Evolutionary conservation across 2,888 invertebrate species (phyloP), one percentile per base, ranked within the genome.

Genomic region (Agonopterix alstromeriana): DNA sequence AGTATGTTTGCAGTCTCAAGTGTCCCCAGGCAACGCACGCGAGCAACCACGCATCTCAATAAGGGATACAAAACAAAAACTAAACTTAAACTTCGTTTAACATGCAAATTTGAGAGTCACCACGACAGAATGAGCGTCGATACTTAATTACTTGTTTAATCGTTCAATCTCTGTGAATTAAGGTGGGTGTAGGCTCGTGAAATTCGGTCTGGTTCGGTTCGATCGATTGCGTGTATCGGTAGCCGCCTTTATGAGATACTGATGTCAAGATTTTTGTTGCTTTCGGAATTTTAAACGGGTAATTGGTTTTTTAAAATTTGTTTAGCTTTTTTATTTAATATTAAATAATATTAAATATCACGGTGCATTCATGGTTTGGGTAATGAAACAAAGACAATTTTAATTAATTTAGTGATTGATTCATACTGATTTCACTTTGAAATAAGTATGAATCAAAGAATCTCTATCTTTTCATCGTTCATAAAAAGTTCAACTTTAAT

Each of bases 121-220:
- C 77, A 71, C 75, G 84, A 88, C 86, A 82, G 83, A 83, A 86
- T 84, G 82, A 82, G 78, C 82, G 84, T 82, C 80, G 79, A 87
- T 88, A 86, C 86, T 88, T 88, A 88, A 88, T 88, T 88, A 88
- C 86, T 82, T 72, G 64, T 76, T 83, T 87, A 87, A 88, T 88
- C 87, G 81, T 78, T 84, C 82, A 84, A 88, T 87, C 86, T 83
- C 65, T 55, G 61, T 56, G 67, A 63, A 63, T 70, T 67, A 69
- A 74, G 65, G 82, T 74, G 77, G 73, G 80, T 76, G 76, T 75
- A 70, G 61, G 42, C 53, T 60, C 48, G 58, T 49, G 60, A 55
- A 45, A 46, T 47, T 45, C 27, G 48, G 50, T 9, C 12, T 9
- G 46, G 36, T 17, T 48, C 36, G 1, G 44, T 14, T 27, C 27